Conservation (phyloP, 1,140 invertebrate genomes). For the Drusus annulatus region DNA sequence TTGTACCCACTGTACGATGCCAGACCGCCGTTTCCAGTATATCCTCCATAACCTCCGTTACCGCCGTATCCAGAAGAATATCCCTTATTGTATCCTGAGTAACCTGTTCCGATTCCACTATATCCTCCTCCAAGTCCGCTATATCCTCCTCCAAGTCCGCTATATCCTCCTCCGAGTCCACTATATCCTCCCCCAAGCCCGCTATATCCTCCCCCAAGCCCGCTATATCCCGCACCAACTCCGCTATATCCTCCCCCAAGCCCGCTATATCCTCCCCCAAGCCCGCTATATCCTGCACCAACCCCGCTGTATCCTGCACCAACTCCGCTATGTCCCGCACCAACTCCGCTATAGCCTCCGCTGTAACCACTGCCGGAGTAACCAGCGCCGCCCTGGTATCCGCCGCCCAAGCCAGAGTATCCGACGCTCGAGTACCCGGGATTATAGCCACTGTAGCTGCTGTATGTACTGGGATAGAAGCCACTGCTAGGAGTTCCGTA, state of each 20-base stretch:
- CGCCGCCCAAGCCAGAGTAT: conserved; percentile 15
- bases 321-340: conserved; percentile 46
- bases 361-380: conserved; percentile 28
- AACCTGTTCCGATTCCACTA: conserved; percentile 44
- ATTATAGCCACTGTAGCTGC: conserved; percentile 41
- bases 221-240: conserved; percentile 43
- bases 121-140: conserved; percentile 42
- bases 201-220: neutral
- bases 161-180: conserved; percentile 50
- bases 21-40: conserved; percentile 66
- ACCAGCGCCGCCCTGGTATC: conserved; percentile 8
- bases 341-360: conserved; percentile 9
- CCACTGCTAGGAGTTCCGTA: conserved; percentile 52
- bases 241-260: conserved; percentile 10
- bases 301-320: neutral
- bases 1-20: conserved; percentile 65
- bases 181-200: conserved; percentile 44
- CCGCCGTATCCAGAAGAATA: conserved; percentile 26
- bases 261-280: conserved; percentile 49
- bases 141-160: conserved; percentile 23
- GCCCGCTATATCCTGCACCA: neutral
- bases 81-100: conserved; percentile 21
- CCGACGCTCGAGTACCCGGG: conserved; percentile 25
- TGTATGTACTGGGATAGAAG: conserved; percentile 46
- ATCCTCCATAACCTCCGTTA: conserved; percentile 65